A percentile compares a stretch with the other conserved stretches of the same genome.
These are phyloP conservation scores for Apodemia mormo DNA, from an alignment of 2,888 invertebrate species.

Conservation along the genomic window DNA sequence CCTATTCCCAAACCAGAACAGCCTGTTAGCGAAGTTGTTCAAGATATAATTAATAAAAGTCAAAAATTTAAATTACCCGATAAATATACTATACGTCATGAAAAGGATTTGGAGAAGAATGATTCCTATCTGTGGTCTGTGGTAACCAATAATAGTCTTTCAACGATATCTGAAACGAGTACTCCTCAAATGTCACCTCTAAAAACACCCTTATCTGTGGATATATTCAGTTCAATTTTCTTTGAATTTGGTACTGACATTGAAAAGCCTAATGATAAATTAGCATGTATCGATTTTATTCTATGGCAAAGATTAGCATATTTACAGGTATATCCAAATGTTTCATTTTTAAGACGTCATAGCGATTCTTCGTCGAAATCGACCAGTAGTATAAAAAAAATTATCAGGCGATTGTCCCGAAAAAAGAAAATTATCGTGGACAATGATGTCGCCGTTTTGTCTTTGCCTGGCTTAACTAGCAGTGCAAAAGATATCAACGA, in stretches of 20 bases:
- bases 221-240: conserved; percentile 69
- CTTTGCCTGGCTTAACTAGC: conserved; percentile 61
- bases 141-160: conserved; percentile 52
- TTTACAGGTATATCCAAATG: conserved; percentile 60
- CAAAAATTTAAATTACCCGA: conserved; percentile 58
- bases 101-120: conserved; percentile 49
- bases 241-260: conserved; percentile 59
- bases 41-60: conserved; percentile 56
- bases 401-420: conserved; percentile 55
- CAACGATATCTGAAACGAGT: conserved; percentile 65
- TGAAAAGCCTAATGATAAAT: conserved; percentile 51
- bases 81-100: conserved; percentile 45
- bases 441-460: conserved; percentile 65
- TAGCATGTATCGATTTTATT: conserved; percentile 68
- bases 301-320: conserved; percentile 68
- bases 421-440: conserved; percentile 49
- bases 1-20: conserved; percentile 41
- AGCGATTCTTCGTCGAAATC: conserved; percentile 52
- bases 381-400: conserved; percentile 50
- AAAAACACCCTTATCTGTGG: conserved; percentile 54
- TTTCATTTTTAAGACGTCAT: conserved; percentile 54
- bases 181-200: conserved; percentile 50
- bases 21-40: conserved; percentile 57
- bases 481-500: conserved; percentile 60
- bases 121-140: conserved; percentile 64